These are phyloP conservation scores for Yponomeuta plumbellus DNA, from an alignment of 2,888 invertebrate genomes.

Conservation along the genomic window DNA sequence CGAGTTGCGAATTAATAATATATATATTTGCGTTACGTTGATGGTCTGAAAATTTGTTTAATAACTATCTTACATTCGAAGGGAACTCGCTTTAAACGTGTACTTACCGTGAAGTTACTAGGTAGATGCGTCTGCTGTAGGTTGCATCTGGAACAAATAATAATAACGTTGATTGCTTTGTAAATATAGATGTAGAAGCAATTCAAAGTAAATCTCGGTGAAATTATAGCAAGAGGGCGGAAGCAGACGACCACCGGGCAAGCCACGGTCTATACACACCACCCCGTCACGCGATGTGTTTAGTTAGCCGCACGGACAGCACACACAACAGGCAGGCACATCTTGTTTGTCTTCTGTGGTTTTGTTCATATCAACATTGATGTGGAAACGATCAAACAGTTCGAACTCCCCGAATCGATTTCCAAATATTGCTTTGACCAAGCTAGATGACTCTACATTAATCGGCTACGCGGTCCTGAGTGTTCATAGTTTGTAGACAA, in stretches of 20 bases:
- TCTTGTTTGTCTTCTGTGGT: background rate
- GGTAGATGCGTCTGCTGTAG: background rate
- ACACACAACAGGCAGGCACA: background rate
- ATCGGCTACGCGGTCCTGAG: background rate
- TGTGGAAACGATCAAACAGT: background rate
- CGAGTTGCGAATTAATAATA: no score
- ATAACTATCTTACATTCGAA: no score
- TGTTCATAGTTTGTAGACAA: background rate
- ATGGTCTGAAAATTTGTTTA: no score
- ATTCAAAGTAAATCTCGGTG: background rate
- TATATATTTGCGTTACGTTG: no score
- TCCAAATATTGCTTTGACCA: background rate
- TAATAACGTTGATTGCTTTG: background rate
- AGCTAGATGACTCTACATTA: background rate
- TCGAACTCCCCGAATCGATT: background rate
- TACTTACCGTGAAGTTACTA: constrained; percentile 1
- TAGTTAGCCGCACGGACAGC: background rate
- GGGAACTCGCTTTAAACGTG: background rate
- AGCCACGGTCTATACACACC: background rate
- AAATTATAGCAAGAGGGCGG: background rate
- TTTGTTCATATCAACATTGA: background rate
- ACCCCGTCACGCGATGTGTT: constrained; percentile 1
- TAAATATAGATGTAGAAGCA: background rate
- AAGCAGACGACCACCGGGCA: background rate
- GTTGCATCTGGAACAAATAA: constrained; percentile 8